These are phyloP conservation scores for Campoplex capitator DNA, from an alignment of 2,888 invertebrate species.

Conservation along the genomic window DNA sequence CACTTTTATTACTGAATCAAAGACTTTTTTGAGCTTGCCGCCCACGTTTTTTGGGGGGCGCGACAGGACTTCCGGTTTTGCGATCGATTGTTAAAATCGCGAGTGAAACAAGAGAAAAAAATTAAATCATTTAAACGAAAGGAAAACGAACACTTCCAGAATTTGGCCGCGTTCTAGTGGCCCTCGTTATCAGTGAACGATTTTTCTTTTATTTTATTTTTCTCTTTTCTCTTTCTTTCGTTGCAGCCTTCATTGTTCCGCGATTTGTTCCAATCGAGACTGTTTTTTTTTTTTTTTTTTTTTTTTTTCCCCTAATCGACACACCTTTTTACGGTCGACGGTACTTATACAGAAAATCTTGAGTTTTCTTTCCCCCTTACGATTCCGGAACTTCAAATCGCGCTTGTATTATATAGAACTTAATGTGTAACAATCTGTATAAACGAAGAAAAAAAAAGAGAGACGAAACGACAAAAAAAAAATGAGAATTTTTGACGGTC, in stretches of 20 bases:
- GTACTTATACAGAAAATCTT: conserved; percentile 78
- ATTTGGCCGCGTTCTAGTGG: conserved; percentile 82
- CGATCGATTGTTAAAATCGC: background rate
- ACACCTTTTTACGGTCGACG: conserved; percentile 74
- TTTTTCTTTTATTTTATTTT: conserved; percentile 8
- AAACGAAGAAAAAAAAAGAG: conserved; percentile 72
- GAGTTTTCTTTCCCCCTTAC: conserved; percentile 75
- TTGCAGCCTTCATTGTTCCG: background rate
- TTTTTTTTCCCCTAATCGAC: background rate
- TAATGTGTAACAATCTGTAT: conserved; percentile 71
- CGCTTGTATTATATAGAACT: conserved; percentile 81
- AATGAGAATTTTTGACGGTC: conserved; percentile 68
- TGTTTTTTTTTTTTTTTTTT: background rate
- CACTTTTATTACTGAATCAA: conserved; percentile 82
- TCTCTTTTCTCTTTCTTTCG: conserved; percentile 22
- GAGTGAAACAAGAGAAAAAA: background rate
- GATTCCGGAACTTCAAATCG: conserved; percentile 74
- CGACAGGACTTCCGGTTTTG: conserved; percentile 13
- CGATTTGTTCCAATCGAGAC: background rate
- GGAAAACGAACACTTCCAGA: conserved; percentile 54
- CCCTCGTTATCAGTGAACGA: conserved; percentile 67
- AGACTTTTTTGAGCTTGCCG: background rate
- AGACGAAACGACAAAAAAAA: conserved; percentile 30
- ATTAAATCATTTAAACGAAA: background rate
- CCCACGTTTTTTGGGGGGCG: background rate